Base-by-base conservation (phyloP, 1,140 invertebrate genomes). In the Stegodyphus dumicola region DNA sequence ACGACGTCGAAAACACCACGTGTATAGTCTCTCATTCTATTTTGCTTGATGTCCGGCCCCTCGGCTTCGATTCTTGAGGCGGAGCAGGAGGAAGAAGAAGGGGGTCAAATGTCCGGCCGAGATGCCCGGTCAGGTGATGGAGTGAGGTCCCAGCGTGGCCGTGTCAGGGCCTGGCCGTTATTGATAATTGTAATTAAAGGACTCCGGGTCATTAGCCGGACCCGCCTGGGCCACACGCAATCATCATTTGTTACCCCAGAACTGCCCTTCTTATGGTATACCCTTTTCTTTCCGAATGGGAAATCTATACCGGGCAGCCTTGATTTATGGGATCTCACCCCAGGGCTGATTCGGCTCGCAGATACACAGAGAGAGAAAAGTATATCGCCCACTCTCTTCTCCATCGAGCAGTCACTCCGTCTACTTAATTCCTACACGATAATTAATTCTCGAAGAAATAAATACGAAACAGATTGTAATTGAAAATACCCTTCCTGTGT, bases 181-280 rank as follows among this genome's bases (percentile, higher is more conserved):
- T 85, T 85, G 83, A 85, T 85, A 85, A 85, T 85, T 85, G 83
- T 85, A 85, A 85, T 85, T 85, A 85, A 85, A 85, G 83, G 83
- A 78, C 75, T 78, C 53, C 83, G 83, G 83, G 83, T 85, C 83
- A 85, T 85, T 85, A 85, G 83, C 75, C 56, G 73, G 71, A 76
- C 73, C 73, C 74, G 64, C 81, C 67, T 85, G 83, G 56, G 71
- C 66, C 74, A 67, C 73, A 51, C 54, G 66, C 76, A 85, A 85
- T 85, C 83, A 85, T 77, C 83, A 85, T 85, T 85, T 85, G 83
- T 85, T 85, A 85, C 56, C n/a, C 17, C n/a, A 69, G 78, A 79
- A 69, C 77, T 11, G 77, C 71, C 69, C 71, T 83, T 83, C 79
- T 83, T 83, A 74, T 80, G 69, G 53, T 17, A 11, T 13, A 17